A percentile compares a stretch with the other conserved stretches of the same genome.
phyloP scores from a whole-genome alignment of 1,140 invertebrate genomes.

The Trachymyrmex septentrionalis region DNA sequence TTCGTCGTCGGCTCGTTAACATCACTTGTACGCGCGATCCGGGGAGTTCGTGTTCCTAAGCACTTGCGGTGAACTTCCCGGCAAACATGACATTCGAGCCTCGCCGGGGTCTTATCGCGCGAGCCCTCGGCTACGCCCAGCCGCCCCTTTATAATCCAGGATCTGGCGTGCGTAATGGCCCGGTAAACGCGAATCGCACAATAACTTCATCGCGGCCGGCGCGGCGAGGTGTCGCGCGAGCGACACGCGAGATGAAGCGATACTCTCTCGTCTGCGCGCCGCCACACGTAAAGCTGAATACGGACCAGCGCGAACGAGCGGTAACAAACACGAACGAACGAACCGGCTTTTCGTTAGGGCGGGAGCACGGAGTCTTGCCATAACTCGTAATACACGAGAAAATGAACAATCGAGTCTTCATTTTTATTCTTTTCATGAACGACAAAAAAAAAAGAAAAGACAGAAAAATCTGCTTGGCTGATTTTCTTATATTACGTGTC shows the following conservation, averaged over 20 bases:
- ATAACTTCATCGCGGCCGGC: conserved; percentile 55
- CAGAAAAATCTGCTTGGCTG: too few relatives aligned
- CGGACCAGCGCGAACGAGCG: neutral
- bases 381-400: too few relatives aligned
- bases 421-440: too few relatives aligned
- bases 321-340: neutral
- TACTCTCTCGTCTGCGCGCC: neutral
- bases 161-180: conserved; percentile 44
- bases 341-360: too few relatives aligned
- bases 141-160: conserved; percentile 44
- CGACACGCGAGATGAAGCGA: conserved; percentile 61
- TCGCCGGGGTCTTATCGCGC: conserved; percentile 36
- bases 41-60: conserved; percentile 46
- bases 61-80: conserved; percentile 48
- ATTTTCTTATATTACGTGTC: too few relatives aligned
- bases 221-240: conserved; percentile 12
- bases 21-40: conserved; percentile 15
- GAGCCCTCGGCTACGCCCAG: conserved; percentile 45
- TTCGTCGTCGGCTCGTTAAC: conserved; percentile 35
- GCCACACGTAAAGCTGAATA: neutral
- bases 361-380: too few relatives aligned
- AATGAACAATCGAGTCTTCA: too few relatives aligned
- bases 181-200: conserved; percentile 51
- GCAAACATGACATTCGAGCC: conserved; percentile 21
- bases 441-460: too few relatives aligned